Base-by-base conservation (phyloP, 37 sponge, comb jelly and placozoan genomes). In the Cladorhizidae sp. region DNA sequence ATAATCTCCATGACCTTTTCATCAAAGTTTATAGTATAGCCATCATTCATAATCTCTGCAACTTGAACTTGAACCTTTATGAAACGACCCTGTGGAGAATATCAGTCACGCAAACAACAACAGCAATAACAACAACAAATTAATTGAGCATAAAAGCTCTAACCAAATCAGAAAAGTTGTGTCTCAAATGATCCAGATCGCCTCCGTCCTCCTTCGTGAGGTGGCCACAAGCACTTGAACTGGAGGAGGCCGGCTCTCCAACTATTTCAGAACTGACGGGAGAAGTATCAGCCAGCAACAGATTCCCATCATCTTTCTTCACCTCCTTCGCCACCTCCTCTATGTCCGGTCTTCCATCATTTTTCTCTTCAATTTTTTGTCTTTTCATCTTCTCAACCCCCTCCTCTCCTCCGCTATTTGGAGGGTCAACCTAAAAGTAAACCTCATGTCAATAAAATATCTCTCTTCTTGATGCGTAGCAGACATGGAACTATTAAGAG, bases 41-140 rank as follows among this genome's bases (percentile, higher is more conserved):
- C 26, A 8, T n/a, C 35, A 17, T 35, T 33, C 22, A 23, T 18
- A 17, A 79, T 26, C n/a, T 25, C 56, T 21, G 55, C 29, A 17
- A 79, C 32, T 22, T 67, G 57, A 18, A 79, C 64, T 51, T 68
- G 67, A 7, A 79, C 54, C 50, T 67, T 67, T 7, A 79, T 51
- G 5, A 1, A 29, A 40, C 57, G 25, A 50, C 68, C 80, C 74
- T 74, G 32, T 6, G 36, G 26, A 26, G 9, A 71, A 45, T 31
- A 68, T 18, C 21, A 39, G 15, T 68, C 29, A 42, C 45, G 23
- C 5, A 14, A 41, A 21, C 43, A 43, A 22, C n/a, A 25, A 14
- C 45, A 71, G 23, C 3, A 43, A 40, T 14, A 40, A 71, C 45
- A 71, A 12, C 45, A 41, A 15, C 2, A 18, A 3, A 61, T 6